phyloP scores from a whole-genome alignment of 2,888 invertebrate genomes.

The Seira sanloemensis region DNA sequence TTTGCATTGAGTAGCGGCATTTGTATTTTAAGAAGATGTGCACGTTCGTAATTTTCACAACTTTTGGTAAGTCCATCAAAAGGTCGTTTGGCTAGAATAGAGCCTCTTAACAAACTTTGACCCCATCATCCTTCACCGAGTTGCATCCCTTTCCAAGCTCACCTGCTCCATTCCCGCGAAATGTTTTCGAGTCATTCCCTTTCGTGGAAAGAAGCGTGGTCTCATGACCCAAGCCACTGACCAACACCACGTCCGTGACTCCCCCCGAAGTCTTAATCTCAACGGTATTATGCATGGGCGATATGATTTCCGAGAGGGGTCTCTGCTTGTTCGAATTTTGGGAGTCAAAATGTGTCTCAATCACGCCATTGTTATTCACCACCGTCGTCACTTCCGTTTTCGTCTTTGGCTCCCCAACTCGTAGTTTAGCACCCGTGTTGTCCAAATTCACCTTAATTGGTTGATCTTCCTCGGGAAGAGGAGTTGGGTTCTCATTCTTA shows the following conservation, averaged over 20 bases:
- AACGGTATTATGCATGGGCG: conserved; percentile 39
- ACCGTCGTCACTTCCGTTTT: conserved; percentile 68
- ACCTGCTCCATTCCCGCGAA: neutral
- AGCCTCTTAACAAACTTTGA: neutral
- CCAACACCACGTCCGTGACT: conserved; percentile 32
- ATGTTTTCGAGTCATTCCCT: neutral
- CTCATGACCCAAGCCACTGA: conserved; percentile 36
- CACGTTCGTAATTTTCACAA: neutral
- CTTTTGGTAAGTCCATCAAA: neutral
- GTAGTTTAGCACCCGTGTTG: conserved; percentile 47
- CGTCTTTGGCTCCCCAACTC: conserved; percentile 54
- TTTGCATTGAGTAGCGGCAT: neutral
- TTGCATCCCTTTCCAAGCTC: neutral
- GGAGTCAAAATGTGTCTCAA: conserved; percentile 69
- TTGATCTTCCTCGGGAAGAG: neutral
- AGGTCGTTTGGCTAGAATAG: too few relatives aligned
- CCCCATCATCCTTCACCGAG: too few relatives aligned
- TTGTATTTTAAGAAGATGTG: neutral
- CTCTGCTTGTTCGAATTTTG: conserved; percentile 32
- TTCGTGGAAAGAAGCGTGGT: conserved; percentile 7
- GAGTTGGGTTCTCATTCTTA: conserved; percentile 13
- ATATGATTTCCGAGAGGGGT: neutral
- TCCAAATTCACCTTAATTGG: conserved; percentile 55
- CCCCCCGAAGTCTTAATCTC: conserved; percentile 50
- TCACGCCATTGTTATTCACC: conserved; percentile 66